These are phyloP conservation scores for Cydia pomonella DNA, from an alignment of 1,140 invertebrate species.

Conservation along the genomic window DNA sequence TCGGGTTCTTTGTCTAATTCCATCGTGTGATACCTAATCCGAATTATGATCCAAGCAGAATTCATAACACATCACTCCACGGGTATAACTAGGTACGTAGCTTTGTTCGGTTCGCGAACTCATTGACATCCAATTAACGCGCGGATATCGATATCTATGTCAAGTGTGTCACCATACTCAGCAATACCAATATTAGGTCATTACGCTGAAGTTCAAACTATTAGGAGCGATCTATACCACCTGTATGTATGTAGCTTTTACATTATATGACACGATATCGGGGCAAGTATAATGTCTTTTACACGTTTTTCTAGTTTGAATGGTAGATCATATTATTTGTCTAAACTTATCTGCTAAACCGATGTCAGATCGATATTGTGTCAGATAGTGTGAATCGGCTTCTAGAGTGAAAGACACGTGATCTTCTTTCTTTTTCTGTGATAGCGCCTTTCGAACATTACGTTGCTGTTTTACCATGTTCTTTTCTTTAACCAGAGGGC, in stretches of 20 bases:
- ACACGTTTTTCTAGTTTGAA: too few species aligned
- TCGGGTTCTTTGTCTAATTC: too few species aligned
- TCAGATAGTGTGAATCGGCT: background rate
- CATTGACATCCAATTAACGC: constrained; percentile 12
- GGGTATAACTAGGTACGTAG: background rate
- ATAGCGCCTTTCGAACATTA: constrained; percentile 47
- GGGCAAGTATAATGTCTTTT: background rate
- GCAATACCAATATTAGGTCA: constrained; percentile 34
- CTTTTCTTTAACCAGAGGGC: background rate
- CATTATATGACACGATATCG: background rate
- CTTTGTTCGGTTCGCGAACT: constrained; percentile 34
- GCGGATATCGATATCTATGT: background rate
- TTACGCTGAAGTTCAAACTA: constrained; percentile 29
- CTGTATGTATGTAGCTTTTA: constrained; percentile 1
- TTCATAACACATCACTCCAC: background rate
- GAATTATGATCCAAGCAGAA: too few species aligned
- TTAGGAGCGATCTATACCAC: background rate
- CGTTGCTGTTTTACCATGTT: constrained; percentile 35
- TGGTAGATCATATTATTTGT: too few species aligned
- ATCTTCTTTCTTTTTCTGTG: constrained; percentile 57
- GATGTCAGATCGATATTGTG: background rate
- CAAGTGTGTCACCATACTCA: constrained; percentile 37
- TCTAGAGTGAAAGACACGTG: constrained; percentile 19
- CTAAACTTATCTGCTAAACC: too few species aligned
- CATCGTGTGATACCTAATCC: too few species aligned